Percentiles rank a stretch among this genome's conserved stretches.
Evolutionary conservation across 2,797 vertebrate genomes (phyloP).

Genomic region (Spinibarbus caldwelli): DNA sequence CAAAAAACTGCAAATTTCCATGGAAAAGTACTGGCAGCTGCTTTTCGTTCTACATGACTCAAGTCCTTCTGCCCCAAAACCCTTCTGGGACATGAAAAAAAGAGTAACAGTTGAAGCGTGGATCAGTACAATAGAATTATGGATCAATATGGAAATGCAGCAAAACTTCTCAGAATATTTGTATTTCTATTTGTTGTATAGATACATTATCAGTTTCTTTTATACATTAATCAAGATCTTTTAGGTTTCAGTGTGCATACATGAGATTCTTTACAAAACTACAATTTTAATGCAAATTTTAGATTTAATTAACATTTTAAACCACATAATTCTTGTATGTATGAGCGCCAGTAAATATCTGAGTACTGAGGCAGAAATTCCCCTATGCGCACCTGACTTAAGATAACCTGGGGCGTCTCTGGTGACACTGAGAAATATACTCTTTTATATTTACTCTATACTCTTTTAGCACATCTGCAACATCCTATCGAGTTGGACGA

Average conservation of each 20-base stretch:
- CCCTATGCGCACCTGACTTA: too few species aligned
- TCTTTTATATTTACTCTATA: too few species aligned
- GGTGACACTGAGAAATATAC: too few species aligned
- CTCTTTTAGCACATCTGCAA: too few species aligned
- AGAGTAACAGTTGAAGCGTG: neutral
- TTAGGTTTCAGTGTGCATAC: neutral
- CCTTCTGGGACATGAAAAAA: neutral
- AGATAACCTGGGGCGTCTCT: too few species aligned
- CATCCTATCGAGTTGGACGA: too few species aligned
- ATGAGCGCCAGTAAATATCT: too few species aligned
- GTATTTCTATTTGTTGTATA: neutral
- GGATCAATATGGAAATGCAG: neutral
- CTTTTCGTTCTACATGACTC: slow-evolving; percentile 4
- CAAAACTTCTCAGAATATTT: neutral
- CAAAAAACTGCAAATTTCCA: neutral
- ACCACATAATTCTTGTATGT: too few species aligned
- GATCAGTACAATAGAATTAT: neutral
- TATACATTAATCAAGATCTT: neutral
- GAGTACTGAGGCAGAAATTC: too few species aligned
- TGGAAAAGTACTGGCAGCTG: slow-evolving; percentile 12
- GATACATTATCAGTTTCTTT: neutral
- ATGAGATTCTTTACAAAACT: too few species aligned
- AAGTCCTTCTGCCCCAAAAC: neutral
- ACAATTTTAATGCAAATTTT: too few species aligned
- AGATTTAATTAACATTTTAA: too few species aligned